phyloP scores from a whole-genome alignment of 2,888 invertebrate genomes.

The Ferdinandea cuprea region DNA sequence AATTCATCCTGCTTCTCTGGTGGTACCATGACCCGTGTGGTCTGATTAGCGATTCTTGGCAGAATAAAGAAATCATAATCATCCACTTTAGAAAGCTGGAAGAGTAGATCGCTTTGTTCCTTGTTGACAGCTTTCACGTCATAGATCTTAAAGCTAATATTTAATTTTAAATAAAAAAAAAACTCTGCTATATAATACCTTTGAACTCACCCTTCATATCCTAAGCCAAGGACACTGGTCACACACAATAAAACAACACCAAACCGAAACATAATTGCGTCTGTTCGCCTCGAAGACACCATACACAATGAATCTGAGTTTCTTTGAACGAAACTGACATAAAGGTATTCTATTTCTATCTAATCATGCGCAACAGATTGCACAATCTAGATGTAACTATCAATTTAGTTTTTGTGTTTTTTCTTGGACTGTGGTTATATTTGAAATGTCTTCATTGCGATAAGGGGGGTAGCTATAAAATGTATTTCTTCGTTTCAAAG shows the following conservation, averaged over 20 bases:
- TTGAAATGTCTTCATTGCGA: neutral
- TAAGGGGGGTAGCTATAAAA: neutral
- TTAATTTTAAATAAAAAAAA: too few species aligned
- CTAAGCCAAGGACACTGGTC: constrained; percentile 49
- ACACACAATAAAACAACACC: constrained; percentile 37
- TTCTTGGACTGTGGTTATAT: neutral
- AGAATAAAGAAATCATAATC: constrained; percentile 78
- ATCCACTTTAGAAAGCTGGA: constrained; percentile 72
- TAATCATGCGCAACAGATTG: constrained; percentile 1
- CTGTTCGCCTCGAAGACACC: neutral
- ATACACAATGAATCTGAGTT: constrained; percentile 11
- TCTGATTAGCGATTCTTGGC: constrained; percentile 72
- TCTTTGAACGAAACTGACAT: neutral
- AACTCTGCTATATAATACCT: too few species aligned
- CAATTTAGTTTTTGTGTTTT: neutral
- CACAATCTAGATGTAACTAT: constrained; percentile 10
- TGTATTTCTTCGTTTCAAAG: too few species aligned
- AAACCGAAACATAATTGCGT: constrained; percentile 26
- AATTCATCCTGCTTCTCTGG: constrained; percentile 76
- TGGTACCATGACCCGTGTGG: constrained; percentile 78
- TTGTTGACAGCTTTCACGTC: constrained; percentile 74
- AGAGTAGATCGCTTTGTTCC: constrained; percentile 75
- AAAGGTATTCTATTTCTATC: neutral
- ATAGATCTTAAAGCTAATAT: constrained; percentile 79
- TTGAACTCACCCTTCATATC: constrained; percentile 75